Evolutionary conservation across 2,888 invertebrate genomes (phyloP), one percentile per base, ranked within the genome.

Genomic region (Drosophila neutralis): DNA sequence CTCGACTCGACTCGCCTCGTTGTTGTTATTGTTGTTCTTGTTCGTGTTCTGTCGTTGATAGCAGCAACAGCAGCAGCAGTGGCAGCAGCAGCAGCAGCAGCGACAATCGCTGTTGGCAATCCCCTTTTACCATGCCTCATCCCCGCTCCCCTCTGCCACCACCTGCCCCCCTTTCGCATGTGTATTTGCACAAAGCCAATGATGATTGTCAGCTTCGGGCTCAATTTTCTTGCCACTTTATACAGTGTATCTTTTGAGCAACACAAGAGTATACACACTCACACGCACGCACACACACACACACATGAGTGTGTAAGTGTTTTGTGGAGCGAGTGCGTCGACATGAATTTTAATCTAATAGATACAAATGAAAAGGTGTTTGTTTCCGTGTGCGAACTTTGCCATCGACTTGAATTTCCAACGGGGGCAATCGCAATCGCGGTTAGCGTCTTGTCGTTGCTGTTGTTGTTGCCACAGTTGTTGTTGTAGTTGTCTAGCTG

Each of bases 331-430:
- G 53, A 56, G 66, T 79, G 76, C 82, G 84, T 79, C 84, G 86
- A 91, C 91, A 92, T 90, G 91, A 91, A 91, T 91, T 91, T 91
- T 91, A 91, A 92, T 92, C 92, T 92, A 92, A 92, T 91, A 92
- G 92, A 91, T 92, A 92, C 92, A 92, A 92, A 92, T 92, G 91
- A 91, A 91, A 86, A 91, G 87, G 91, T 92, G 90, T 90, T 89
- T 82, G 77, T 80, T 69, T 69, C 70, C 38, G 70, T 76, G 83
- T 81, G 78, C 80, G 80, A 85, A 80, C 80, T 88, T 80, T 80
- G 74, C 70, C 78, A 69, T 54, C 36, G 54, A 58, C 57, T 61
- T 65, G 62, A 62, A 72, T 70, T 62, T 73, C 80, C 71, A 69
- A 51, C 45, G 53, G 62, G 62, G 62, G 56, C 56, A 56, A 56